Evolutionary conservation across 2,797 vertebrate genomes (phyloP).

Genomic region (Thunnus albacares): DNA sequence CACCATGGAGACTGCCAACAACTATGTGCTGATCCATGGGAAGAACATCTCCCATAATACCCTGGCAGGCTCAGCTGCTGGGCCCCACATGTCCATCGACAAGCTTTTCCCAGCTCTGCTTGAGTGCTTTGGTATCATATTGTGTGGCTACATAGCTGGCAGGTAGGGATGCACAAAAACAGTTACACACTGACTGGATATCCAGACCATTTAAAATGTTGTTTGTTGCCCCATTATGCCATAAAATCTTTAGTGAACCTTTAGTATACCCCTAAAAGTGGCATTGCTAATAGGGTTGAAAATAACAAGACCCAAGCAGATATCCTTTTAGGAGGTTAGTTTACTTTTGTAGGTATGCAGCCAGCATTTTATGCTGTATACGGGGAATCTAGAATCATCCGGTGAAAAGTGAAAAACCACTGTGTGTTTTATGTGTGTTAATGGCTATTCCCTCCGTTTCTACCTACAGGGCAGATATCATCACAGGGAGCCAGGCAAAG

Average conservation of each 20-base stretch:
- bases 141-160: constrained; percentile 96
- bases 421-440: not conserved
- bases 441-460: not conserved
- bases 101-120: constrained; percentile 95
- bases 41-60: constrained; percentile 79
- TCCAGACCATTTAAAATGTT: not conserved
- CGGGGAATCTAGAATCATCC: not conserved
- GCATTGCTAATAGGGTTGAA: not conserved
- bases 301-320: not conserved
- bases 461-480: constrained; percentile 86
- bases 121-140: constrained; percentile 96
- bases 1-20: constrained; percentile 73
- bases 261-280: too few relatives aligned
- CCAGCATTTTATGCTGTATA: not conserved
- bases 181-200: too few relatives aligned
- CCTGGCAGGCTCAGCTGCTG: constrained; percentile 40
- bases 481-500: constrained; percentile 92
- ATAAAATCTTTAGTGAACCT: too few relatives aligned
- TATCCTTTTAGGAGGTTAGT: not conserved
- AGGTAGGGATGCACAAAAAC: constrained; percentile 63
- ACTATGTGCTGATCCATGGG: constrained; percentile 78
- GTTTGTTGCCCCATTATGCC: not conserved
- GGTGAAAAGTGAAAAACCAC: not conserved
- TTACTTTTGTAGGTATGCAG: not conserved
- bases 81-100: constrained; percentile 94